Base-by-base conservation (phyloP, 1,140 invertebrate genomes). In the Anoplophora glabripennis region DNA sequence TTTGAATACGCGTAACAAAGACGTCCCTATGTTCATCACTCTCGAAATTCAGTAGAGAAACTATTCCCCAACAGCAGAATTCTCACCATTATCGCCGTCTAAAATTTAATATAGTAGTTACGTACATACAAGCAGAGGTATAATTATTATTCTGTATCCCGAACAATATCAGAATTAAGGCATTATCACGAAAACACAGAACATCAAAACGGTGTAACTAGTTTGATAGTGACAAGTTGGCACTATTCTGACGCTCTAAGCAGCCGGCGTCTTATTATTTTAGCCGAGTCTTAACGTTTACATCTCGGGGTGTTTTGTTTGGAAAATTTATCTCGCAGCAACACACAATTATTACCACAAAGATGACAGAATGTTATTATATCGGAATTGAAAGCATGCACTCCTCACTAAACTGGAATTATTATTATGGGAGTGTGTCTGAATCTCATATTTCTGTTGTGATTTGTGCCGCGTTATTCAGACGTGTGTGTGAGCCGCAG, bases 261-360 rank as follows among this genome's bases (percentile, higher is more conserved):
- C 9, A 52, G 15, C 49, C 36, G 17, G 15, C 15, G 8, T 14
- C 12, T 52, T 52, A 37, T 52, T 52, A 37, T 52, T 40, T 52
- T 52, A 52, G 49, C 38, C 14, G 21, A 38, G 35, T 17, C 34
- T 52, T 14, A 52, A 41, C 49, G 34, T 52, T 37, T 38, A 15
- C 37, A 52, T 52, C 49, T 52, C 55, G 51, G 61, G 58, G 49
- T 63, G 64, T 68, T 68, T 65, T 68, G 64, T 64, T 57, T 59
- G 45, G 21, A 64, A 61, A 66, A 68, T 68, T 68, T 68, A 68
- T 68, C 66, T 68, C 66, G 49, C 61, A 61, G 53, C 57, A 64
- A 64, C 66, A 68, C 53, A 68, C 66, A 68, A 68, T 68, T 68
- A 68, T 68, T 47, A 44, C 55, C 51, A 65, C 64, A 68, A 67